These are phyloP conservation scores for Ormia ochracea DNA, from an alignment of 2,888 invertebrate species.

Conservation along the genomic window DNA sequence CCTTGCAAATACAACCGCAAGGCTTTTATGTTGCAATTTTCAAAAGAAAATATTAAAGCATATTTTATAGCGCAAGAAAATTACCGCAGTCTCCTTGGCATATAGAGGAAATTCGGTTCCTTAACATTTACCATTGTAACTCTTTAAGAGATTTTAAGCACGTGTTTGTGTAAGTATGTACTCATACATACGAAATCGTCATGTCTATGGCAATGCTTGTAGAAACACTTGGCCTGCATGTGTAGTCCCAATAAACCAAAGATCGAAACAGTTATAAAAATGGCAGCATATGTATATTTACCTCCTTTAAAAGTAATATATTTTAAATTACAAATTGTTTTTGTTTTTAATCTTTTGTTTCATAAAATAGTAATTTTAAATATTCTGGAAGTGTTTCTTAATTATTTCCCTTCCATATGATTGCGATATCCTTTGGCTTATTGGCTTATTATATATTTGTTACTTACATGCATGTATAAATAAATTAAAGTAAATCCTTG, in stretches of 20 bases:
- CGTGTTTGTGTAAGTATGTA: neutral
- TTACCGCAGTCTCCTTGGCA: neutral
- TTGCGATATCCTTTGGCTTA: no score
- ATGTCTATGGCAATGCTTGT: neutral
- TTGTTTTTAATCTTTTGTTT: no score
- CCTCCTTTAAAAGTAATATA: no score
- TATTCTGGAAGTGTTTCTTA: no score
- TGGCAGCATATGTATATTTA: no score
- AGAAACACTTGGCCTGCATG: neutral
- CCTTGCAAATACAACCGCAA: slow-evolving; percentile 21
- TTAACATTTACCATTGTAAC: neutral
- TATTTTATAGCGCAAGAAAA: neutral
- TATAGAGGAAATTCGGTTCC: neutral
- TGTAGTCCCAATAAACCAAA: no score
- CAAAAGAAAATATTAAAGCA: slow-evolving; percentile 1
- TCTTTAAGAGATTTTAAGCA: slow-evolving; percentile 2
- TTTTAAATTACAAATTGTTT: no score
- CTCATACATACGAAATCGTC: neutral
- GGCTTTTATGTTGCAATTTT: slow-evolving; percentile 1
- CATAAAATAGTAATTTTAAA: no score
- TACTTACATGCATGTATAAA: no score
- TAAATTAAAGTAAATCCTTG: neutral
- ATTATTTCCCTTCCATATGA: no score
- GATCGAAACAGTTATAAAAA: no score
- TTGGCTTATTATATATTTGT: neutral